Evolutionary conservation across 2,797 vertebrate species (phyloP), one percentile per base, ranked within the genome.

Genomic region (Hemibagrus guttatus): DNA sequence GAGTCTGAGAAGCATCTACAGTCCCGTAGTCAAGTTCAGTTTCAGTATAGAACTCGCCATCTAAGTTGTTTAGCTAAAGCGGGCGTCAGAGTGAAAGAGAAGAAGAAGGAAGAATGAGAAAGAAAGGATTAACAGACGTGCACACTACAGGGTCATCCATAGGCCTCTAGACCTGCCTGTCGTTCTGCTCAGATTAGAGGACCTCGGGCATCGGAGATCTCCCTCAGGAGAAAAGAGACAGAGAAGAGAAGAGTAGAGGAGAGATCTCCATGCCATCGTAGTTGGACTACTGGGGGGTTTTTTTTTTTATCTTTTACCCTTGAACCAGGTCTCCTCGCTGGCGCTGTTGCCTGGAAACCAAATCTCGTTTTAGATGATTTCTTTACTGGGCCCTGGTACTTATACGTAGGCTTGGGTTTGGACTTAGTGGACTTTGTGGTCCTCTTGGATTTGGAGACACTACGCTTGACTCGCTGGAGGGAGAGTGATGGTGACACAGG

Each of bases 391-490:
- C 94, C 91, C 94, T 93, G 95, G 95, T 96, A 94, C 95, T 95
- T 98, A 97, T 95, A 94, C 90, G 84, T 19, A 68, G 95, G 91
- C 93, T 96, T 97, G 94, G 95, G 91, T 94, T 98, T 97, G 97
- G 96, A 93, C 94, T 95, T 97, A 97, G 93, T 83, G 91, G 95
- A 93, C 95, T 97, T 95, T 97, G 95, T 97, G 95, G 93, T 96
- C 96, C 91, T 98, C 98, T 98, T 99, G 97, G 95, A 97, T 96
- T 92, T 91, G 95, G 94, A 92, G 93, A 96, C 94, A 96, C 92
- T 97, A 96, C 96, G 94, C 97, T 97, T 98, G 96, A 95, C 97
- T 96, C 96, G 97, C 98, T 99, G 97, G 91, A 98, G 96, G 93
- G 93, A 95, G 85, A 90, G 92, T 89, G 87, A 95, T 93, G 94